Conservation (phyloP, 2,797 vertebrate genomes). For the Notamacropus eugenii region DNA sequence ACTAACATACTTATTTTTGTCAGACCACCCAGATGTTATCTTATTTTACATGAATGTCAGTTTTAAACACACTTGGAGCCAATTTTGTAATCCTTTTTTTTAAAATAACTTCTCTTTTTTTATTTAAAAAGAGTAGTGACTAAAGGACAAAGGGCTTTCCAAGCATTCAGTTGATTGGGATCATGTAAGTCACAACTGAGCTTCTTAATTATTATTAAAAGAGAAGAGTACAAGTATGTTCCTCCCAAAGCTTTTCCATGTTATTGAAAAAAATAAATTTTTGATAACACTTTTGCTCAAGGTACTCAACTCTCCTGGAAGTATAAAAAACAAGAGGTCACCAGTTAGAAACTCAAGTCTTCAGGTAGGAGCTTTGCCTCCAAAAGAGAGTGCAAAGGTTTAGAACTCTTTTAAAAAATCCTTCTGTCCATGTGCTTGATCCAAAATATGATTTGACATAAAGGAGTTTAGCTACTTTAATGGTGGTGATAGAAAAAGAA, state of each 20-base stretch:
- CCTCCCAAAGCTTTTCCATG: not conserved
- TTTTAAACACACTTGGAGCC: not conserved
- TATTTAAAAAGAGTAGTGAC: constrained; percentile 17
- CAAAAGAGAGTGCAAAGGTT: not conserved
- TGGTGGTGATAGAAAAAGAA: constrained; percentile 17
- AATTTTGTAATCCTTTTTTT: not conserved
- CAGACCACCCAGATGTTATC: constrained; percentile 16
- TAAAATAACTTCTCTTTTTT: not conserved
- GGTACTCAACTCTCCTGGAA: constrained; percentile 11
- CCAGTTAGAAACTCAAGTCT: constrained; percentile 10
- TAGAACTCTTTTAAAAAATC: constrained; percentile 29
- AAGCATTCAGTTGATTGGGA: constrained; percentile 24
- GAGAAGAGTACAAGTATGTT: not conserved
- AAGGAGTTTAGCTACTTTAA: constrained; percentile 37
- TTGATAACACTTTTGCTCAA: constrained; percentile 1
- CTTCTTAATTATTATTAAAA: not conserved
- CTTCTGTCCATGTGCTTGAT: constrained; percentile 36
- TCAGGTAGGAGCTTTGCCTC: constrained; percentile 31
- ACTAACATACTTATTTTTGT: constrained; percentile 27
- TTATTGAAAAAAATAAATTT: not conserved
- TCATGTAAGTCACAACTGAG: not conserved
- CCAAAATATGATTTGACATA: constrained; percentile 57
- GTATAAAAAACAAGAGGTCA: not conserved
- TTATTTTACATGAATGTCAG: not conserved
- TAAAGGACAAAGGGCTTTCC: constrained; percentile 21